Evolutionary conservation across 2,888 invertebrate species (phyloP).

Genomic region (Strigamia crassipes): DNA sequence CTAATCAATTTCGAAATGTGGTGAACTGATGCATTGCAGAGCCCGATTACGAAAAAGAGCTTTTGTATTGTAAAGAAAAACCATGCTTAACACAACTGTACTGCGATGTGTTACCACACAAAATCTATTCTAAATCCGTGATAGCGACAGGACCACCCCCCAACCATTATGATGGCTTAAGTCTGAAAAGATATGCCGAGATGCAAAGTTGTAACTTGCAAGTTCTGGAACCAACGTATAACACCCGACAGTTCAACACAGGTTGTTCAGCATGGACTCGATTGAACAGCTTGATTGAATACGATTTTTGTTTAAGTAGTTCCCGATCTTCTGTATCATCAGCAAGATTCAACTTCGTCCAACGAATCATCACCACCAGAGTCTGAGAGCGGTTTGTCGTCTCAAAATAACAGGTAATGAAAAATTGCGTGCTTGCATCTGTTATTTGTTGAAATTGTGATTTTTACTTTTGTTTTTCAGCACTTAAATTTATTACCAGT

Average conservation of each 20-base stretch:
- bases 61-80: conserved; percentile 27
- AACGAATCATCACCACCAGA: conserved; percentile 44
- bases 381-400: conserved; percentile 5
- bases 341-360: conserved; percentile 49
- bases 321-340: conserved; percentile 50
- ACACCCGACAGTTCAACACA: conserved; percentile 19
- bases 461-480: background rate
- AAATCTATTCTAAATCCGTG: conserved; percentile 18
- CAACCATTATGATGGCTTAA: background rate
- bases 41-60: conserved; percentile 7
- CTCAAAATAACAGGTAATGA: background rate
- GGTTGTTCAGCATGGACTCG: background rate
- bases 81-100: conserved; percentile 19
- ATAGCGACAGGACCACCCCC: background rate
- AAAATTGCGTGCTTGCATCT: background rate
- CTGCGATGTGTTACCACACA: conserved; percentile 24
- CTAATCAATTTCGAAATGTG: background rate
- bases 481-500: conserved; percentile 13
- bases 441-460: background rate
- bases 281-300: background rate
- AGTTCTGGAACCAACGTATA: background rate
- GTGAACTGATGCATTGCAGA: background rate
- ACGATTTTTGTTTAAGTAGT: conserved; percentile 14
- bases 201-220: conserved; percentile 27
- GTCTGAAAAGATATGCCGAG: conserved; percentile 28